Evolutionary conservation across 2,888 invertebrate genomes (phyloP).

Genomic region (Ypsolopha sequella): DNA sequence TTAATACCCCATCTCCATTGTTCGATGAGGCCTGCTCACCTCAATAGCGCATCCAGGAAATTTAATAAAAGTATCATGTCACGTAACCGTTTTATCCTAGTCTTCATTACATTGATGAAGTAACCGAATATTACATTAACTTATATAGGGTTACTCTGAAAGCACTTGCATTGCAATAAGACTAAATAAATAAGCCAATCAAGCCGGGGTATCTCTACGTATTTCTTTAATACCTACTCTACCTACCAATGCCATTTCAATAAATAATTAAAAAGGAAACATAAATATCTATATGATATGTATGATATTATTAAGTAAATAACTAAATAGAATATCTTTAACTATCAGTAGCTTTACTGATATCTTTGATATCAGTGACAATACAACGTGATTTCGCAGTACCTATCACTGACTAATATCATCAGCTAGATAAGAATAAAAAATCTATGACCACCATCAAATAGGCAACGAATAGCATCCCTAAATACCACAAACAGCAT

Average conservation of each 20-base stretch:
- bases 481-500: conserved; percentile 59
- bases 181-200: too few relatives aligned
- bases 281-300: too few relatives aligned
- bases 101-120: background rate
- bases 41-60: conserved; percentile 42
- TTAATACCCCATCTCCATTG: conserved; percentile 20
- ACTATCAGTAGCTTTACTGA: background rate
- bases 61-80: conserved; percentile 26
- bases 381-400: background rate
- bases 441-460: conserved; percentile 54
- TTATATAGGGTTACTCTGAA: too few relatives aligned
- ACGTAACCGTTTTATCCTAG: conserved; percentile 26
- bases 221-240: too few relatives aligned
- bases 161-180: too few relatives aligned
- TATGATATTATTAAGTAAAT: too few relatives aligned
- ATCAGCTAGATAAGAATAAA: conserved; percentile 5
- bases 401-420: background rate
- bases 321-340: too few relatives aligned
- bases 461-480: conserved; percentile 50
- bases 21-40: conserved; percentile 34
- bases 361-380: background rate
- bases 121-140: background rate
- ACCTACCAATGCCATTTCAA: too few relatives aligned
- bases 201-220: too few relatives aligned
- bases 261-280: too few relatives aligned